These are phyloP conservation scores for Halcyon chelicuti DNA, from an alignment of 2,797 vertebrate species.

Conservation along the genomic window DNA sequence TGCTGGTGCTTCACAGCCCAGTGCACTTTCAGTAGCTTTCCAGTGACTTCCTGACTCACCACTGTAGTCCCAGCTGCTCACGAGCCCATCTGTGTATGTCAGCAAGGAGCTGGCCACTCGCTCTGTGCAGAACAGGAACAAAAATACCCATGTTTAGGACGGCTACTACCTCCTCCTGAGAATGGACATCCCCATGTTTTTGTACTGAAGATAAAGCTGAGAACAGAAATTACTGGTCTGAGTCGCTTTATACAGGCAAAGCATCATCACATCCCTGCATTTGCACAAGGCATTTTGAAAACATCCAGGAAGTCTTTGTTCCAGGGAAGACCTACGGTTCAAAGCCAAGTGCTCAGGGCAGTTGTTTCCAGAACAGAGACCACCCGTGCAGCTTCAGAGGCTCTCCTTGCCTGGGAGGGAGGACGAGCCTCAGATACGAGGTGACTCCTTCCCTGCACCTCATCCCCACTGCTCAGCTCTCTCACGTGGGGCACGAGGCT, in stretches of 20 bases:
- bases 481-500: not conserved
- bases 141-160: not conserved
- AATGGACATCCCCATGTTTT: rapidly evolving
- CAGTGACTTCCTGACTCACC: not conserved
- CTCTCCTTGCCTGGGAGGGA: not conserved
- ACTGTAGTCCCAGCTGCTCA: not conserved
- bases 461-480: not conserved
- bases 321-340: not conserved
- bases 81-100: not conserved
- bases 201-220: not conserved
- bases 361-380: not conserved
- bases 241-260: not conserved
- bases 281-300: not conserved
- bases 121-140: not conserved
- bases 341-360: not conserved
- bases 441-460: not conserved
- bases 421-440: not conserved
- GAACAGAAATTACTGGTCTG: not conserved
- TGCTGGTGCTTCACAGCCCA: not conserved
- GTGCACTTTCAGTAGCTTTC: not conserved
- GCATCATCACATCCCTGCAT: not conserved
- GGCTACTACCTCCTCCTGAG: not conserved
- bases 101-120: not conserved
- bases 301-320: not conserved
- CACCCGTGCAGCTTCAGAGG: not conserved